Evolutionary conservation across 2,888 invertebrate genomes (phyloP).

Genomic region (Sepiola atlantica): DNA sequence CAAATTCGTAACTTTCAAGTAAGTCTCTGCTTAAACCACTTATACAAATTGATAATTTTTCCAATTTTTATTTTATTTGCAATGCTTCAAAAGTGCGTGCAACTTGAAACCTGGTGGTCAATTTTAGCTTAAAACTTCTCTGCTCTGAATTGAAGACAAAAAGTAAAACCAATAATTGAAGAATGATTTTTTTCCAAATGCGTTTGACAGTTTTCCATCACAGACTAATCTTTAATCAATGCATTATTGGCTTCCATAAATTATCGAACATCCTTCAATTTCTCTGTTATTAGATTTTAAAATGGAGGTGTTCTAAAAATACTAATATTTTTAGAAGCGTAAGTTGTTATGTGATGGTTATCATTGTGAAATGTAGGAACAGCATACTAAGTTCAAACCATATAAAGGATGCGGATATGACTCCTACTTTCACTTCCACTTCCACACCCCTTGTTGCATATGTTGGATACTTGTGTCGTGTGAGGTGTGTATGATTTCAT

Average conservation of each 20-base stretch:
- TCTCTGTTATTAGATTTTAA: no score
- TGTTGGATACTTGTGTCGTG: no score
- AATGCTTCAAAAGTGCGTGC: not conserved
- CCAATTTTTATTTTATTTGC: not conserved
- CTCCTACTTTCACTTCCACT: no score
- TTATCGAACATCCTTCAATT: not conserved
- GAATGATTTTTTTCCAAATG: slow-evolving; percentile 1
- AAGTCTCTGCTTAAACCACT: not conserved
- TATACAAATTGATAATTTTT: not conserved
- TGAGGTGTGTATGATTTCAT: no score
- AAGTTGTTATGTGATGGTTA: no score
- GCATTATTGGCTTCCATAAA: not conserved
- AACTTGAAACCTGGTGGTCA: not conserved
- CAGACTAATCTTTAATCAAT: slow-evolving; percentile 6
- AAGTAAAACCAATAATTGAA: not conserved
- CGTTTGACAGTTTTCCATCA: not conserved
- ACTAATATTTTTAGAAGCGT: no score
- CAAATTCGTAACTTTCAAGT: not conserved
- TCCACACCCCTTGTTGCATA: no score
- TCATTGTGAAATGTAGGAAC: no score
- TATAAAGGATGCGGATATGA: no score
- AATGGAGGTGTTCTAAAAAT: no score
- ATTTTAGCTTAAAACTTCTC: not conserved
- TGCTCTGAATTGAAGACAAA: not conserved
- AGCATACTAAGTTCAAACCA: no score